A percentile compares a stretch with the other conserved stretches of the same genome.
Evolutionary conservation across 2,888 invertebrate genomes (phyloP).

Genomic region (Euzetes globulus): DNA sequence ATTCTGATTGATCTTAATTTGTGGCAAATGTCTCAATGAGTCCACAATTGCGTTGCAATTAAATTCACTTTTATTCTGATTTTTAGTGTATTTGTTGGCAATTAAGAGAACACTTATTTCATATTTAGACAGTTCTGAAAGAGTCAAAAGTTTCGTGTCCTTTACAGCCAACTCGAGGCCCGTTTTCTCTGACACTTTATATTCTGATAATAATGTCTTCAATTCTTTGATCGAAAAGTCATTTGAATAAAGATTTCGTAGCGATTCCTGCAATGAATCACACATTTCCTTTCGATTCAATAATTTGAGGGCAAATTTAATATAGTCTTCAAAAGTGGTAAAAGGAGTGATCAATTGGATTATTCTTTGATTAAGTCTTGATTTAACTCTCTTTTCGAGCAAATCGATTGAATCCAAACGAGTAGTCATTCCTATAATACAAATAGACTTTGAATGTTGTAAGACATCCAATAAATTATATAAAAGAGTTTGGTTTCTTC

Average conservation of each 20-base stretch:
- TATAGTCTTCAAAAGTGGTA: constrained; percentile 25
- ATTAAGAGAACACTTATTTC: constrained; percentile 31
- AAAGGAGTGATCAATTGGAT: constrained; percentile 34
- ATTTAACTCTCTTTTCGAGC: constrained; percentile 36
- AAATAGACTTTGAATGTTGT: constrained; percentile 34
- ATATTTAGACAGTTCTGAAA: constrained; percentile 16
- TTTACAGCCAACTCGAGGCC: not conserved
- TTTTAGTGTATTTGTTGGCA: not conserved
- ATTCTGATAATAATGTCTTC: not conserved
- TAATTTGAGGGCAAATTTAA: not conserved
- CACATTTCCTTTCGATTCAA: not conserved
- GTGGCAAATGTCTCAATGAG: constrained; percentile 13
- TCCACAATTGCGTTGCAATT: constrained; percentile 17
- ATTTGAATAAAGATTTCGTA: not conserved
- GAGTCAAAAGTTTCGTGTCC: constrained; percentile 21
- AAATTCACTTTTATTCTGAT: constrained; percentile 15
- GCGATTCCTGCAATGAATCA: not conserved
- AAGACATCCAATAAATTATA: constrained; percentile 36
- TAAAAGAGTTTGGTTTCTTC: constrained; percentile 36
- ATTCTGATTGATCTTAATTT: constrained; percentile 17
- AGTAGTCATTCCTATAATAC: constrained; percentile 36
- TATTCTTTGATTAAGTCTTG: constrained; percentile 31
- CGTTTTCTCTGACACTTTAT: not conserved
- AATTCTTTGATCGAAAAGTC: constrained; percentile 3
- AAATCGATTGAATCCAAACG: constrained; percentile 35